Conservation (phyloP, 1,140 invertebrate genomes). For the Tribolium madens region DNA sequence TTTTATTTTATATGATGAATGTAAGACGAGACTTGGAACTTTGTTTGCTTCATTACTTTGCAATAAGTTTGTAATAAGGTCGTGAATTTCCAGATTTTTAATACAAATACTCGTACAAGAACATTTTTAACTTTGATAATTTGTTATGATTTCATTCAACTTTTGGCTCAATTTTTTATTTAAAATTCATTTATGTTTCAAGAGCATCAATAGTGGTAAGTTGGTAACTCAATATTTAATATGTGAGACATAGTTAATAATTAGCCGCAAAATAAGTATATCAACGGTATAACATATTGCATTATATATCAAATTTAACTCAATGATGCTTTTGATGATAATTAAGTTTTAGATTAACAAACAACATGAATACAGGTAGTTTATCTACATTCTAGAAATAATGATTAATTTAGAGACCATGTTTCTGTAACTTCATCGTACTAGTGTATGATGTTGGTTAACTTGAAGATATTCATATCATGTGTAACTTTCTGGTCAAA, state of each 20-base stretch:
- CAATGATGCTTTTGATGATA: not conserved
- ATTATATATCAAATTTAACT: not conserved
- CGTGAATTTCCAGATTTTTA: not conserved
- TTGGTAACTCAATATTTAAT: conserved; percentile 2
- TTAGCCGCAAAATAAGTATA: not conserved
- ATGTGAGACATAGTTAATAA: conserved; percentile 12
- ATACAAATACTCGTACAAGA: too few relatives aligned
- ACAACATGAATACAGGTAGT: not conserved
- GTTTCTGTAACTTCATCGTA: not conserved
- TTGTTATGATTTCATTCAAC: not conserved
- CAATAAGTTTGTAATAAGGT: not conserved
- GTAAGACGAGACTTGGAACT: not conserved
- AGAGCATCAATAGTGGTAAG: not conserved
- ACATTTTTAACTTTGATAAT: not conserved
- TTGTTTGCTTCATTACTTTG: not conserved
- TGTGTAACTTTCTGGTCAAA: not conserved
- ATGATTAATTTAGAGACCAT: not conserved
- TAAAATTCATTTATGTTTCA: not conserved
- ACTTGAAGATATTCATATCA: not conserved
- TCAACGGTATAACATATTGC: not conserved
- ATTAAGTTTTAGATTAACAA: not conserved
- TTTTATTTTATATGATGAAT: not conserved
- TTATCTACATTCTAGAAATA: not conserved
- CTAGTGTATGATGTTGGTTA: not conserved
- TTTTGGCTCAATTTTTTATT: not conserved